Conservation (phyloP, 2,888 invertebrate genomes). For the Eilema sororculum region DNA sequence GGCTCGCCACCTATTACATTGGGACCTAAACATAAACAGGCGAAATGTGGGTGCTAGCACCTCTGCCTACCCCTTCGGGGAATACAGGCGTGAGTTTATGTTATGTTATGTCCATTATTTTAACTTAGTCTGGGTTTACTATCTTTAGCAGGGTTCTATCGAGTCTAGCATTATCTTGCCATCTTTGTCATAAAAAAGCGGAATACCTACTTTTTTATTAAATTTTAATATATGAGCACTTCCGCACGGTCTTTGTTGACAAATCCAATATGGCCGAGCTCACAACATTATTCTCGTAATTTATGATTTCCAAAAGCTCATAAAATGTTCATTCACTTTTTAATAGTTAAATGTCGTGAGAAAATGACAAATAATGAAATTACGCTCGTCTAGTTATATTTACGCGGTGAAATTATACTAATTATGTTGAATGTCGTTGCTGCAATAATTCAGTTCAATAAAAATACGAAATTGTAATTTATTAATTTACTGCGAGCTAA, state of each 20-base stretch:
- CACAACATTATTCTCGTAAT: background rate
- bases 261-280: background rate
- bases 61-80: too few relatives aligned
- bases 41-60: too few relatives aligned
- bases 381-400: background rate
- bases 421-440: background rate
- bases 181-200: background rate
- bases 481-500: background rate
- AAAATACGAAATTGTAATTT: background rate
- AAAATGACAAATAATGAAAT: background rate
- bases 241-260: background rate
- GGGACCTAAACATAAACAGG: too few relatives aligned
- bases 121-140: background rate
- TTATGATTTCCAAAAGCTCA: background rate
- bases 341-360: background rate
- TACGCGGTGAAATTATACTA: slow-evolving; percentile 4
- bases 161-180: background rate
- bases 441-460: background rate
- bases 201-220: too few relatives aligned
- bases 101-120: too few relatives aligned
- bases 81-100: too few relatives aligned
- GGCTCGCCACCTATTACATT: too few relatives aligned
- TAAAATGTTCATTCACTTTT: background rate
- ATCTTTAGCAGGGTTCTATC: background rate
- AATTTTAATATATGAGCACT: too few relatives aligned